Evolutionary conservation across 1,140 invertebrate genomes (phyloP).

Genomic region (Drosophila varians): DNA sequence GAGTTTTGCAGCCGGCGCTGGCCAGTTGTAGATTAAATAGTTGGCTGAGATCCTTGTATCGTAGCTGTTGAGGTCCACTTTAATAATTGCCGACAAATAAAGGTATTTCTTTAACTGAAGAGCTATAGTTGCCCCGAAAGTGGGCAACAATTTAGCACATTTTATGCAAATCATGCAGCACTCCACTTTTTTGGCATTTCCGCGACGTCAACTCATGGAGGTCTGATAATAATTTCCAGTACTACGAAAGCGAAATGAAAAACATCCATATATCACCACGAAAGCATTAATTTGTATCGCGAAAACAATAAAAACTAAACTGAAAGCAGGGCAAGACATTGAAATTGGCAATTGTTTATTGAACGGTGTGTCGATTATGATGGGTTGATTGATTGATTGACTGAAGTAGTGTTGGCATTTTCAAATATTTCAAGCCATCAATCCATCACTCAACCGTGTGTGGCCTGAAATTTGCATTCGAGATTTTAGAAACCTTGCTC

Average conservation of each 20-base stretch:
- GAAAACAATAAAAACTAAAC: not conserved
- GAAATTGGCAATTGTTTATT: constrained; percentile 31
- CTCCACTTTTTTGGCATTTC: constrained; percentile 56
- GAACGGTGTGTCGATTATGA: constrained; percentile 23
- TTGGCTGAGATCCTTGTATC: not conserved
- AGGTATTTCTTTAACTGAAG: constrained; percentile 6
- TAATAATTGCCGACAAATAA: constrained; percentile 51
- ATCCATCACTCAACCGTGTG: constrained; percentile 18
- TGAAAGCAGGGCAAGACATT: constrained; percentile 42
- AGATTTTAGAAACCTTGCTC: constrained; percentile 24
- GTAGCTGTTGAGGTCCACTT: constrained; percentile 31
- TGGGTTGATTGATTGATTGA: constrained; percentile 51
- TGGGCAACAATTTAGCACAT: constrained; percentile 36
- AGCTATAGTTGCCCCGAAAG: constrained; percentile 8
- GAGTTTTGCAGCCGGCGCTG: constrained; percentile 20
- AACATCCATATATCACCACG: constrained; percentile 33
- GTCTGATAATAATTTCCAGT: constrained; percentile 51
- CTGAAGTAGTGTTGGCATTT: constrained; percentile 63
- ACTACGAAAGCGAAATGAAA: constrained; percentile 16
- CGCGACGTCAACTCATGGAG: constrained; percentile 46
- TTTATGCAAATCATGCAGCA: constrained; percentile 67
- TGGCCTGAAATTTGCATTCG: constrained; percentile 56
- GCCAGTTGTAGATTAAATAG: constrained; percentile 33
- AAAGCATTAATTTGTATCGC: constrained; percentile 43
- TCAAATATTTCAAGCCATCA: constrained; percentile 56